Evolutionary conservation across 2,113 vertebrate species (phyloP), one percentile per base, ranked within the genome.

Genomic region (Nothoprocta pentlandii): DNA sequence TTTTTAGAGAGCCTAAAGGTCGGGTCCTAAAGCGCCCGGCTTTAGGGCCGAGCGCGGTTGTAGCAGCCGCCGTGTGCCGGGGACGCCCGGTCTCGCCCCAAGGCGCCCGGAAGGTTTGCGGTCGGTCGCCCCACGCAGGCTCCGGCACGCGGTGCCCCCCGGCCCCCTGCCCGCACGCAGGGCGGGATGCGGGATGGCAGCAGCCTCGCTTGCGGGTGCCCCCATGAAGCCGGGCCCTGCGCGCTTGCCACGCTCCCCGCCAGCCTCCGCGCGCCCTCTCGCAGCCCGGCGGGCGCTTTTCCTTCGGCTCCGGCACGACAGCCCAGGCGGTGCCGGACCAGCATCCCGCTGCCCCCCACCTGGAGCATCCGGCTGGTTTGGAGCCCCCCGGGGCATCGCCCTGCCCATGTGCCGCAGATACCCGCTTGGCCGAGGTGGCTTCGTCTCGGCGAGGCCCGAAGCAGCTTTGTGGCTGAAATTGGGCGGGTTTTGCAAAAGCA

Each of bases 1-100:
- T 96, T 96, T 96, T 95, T 97, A 97, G 97, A 97, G 89, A 97
- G 93, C 95, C 97, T 97, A 96, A 58, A 95, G 94, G 88, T 64
- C 92, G 94, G 96, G 97, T 95, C 75, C 92, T 91, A 90, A 89
- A 94, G 80, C 89, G 90, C 94, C 96, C 79, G 14, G 86, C 96
- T 93, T 95, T 96, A 93, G 61, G 47, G 73, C 89, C 2, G 88
- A 63, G 93, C 76, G 77, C 96, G 81, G 94, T 84, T 85, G 94
- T 96, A 96, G 93, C 92, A 87, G 95, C 93, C 39, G 36, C 64
- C 81, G 30, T 66, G 78, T 94, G 95, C 42, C n/a, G 80, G 94
- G 96, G 90, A 92, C 64, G 42, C 93, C 74, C 20, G 87, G 94
- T n/a, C 88, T 87, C 26, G 44, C 94, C 94, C 85, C 96, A 77